Evolutionary conservation across 2,113 vertebrate species (phyloP).

Genomic region (Rousettus leschenaultii): DNA sequence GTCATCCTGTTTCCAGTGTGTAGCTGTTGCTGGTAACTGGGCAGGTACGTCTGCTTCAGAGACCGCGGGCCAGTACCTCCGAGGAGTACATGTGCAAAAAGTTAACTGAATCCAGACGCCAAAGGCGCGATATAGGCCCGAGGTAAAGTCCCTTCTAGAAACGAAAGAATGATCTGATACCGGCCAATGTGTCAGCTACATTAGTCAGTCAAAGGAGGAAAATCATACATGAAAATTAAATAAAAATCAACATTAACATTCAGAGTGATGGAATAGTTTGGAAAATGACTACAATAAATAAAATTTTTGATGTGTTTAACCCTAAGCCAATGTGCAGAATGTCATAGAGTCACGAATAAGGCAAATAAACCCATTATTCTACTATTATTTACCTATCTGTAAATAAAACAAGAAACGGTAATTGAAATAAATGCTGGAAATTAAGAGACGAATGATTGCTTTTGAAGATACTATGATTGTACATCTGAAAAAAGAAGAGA

Average conservation of each 20-base stretch:
- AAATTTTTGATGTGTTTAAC: not conserved
- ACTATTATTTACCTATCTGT: not conserved
- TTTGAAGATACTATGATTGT: not conserved
- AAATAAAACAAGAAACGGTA: not conserved
- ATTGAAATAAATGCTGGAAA: not conserved
- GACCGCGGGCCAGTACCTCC: not conserved
- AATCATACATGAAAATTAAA: not conserved
- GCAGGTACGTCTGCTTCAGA: not conserved
- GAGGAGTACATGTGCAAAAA: not conserved
- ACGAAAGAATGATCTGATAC: not conserved
- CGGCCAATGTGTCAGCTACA: not conserved
- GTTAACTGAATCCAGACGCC: not conserved
- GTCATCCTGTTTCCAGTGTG: not conserved
- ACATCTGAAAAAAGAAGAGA: not conserved
- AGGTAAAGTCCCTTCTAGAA: not conserved
- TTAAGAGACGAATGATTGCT: not conserved
- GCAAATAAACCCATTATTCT: not conserved
- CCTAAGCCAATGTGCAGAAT: not conserved
- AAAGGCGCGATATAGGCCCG: not conserved
- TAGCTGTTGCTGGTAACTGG: no score
- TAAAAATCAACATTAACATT: not conserved
- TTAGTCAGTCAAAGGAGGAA: not conserved
- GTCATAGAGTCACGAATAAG: not conserved
- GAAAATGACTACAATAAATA: not conserved
- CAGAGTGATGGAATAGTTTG: not conserved